Evolutionary conservation across 2,888 invertebrate species (phyloP), one percentile per base, ranked within the genome.

Genomic region (Incurvaria masculella): DNA sequence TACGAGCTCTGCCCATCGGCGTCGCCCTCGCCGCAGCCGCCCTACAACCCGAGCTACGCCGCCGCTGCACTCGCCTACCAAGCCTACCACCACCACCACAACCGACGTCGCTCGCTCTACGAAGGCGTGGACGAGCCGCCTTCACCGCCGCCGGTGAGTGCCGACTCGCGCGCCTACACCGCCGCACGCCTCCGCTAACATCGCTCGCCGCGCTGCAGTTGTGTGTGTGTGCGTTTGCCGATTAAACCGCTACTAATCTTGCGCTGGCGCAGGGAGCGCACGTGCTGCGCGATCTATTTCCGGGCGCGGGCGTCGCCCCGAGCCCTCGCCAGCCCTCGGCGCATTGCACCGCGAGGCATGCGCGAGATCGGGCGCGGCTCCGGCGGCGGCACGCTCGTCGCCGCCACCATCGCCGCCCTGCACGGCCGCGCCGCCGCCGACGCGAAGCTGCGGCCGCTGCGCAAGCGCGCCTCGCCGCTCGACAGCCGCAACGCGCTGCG

Each of bases 371-470:
- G 78, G 69, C 76, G 80, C 64, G 76, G 71, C 33, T n/a, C n/a
- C n/a, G 59, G 59, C 48, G 59, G 63, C 66, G 79, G 80, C 65
- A 78, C 82, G 62, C 73, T 84, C 55, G 85, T 85, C 53, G 84
- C 85, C 52, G 82, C 84, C 63, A 72, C 74, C 64, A 74, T 72
- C 62, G 76, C 73, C 56, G 69, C 70, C 58, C 66, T 73, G 59
- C 72, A 73, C 71, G 71, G 69, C 62, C 74, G 74, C 52, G 61
- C 67, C 56, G 64, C 64, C 54, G 64, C 59, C 57, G 70, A 70
- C 56, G 66, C 65, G 53, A 72, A 74, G 61, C 56, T 62, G 57
- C 66, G 62, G 51, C 23, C 44, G 39, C 44, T 40, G 44, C 42
- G 47, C 40, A 44, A 44, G 21, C 41, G 23, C 42, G 43, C 21